A percentile compares a stretch with the other conserved stretches of the same genome.
phyloP scores from a whole-genome alignment of 2,888 invertebrate species.

The Rhagonycha fulva region DNA sequence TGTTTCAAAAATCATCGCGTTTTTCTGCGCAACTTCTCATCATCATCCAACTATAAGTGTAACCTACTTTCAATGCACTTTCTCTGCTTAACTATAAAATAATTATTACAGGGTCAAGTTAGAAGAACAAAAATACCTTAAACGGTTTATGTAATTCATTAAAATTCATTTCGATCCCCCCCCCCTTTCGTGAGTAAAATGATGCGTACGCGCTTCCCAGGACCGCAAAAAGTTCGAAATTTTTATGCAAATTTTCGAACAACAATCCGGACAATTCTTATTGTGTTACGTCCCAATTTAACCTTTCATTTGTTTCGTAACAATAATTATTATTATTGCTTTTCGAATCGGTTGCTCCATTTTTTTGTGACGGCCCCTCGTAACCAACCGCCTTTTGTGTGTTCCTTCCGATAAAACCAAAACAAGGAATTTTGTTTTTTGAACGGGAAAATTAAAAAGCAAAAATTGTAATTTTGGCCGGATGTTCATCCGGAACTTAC shows the following conservation, averaged over 20 bases:
- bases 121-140: neutral
- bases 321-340: neutral
- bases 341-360: neutral
- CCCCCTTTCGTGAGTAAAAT: neutral
- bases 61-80: slow-evolving; percentile 9
- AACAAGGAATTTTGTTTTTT: no score
- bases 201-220: neutral
- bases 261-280: neutral
- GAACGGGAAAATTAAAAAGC: no score
- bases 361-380: neutral
- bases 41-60: neutral
- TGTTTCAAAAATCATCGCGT: neutral
- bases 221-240: neutral
- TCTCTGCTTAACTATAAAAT: neutral
- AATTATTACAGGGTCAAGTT: slow-evolving; percentile 4
- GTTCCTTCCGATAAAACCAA: no score
- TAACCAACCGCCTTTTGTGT: neutral
- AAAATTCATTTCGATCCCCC: neutral
- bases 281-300: neutral
- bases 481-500: neutral
- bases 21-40: slow-evolving; percentile 2
- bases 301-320: neutral
- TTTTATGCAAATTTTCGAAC: neutral
- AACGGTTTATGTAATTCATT: neutral
- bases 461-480: no score